Conservation (phyloP, 1,140 invertebrate species). For the Caenorhabditis briggsae region DNA sequence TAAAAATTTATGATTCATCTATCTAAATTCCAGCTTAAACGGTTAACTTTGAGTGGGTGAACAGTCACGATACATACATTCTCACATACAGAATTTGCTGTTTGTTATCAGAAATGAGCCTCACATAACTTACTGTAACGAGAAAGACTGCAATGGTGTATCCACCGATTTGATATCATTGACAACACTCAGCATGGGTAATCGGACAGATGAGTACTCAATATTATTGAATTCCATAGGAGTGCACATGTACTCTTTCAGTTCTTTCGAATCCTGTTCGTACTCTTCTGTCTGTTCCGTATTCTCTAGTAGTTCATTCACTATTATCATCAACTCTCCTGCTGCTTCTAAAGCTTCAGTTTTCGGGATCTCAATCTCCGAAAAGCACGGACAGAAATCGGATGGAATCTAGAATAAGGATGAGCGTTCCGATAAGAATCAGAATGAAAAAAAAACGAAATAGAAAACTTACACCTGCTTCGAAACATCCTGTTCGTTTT, state of each 20-base stretch:
- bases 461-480: slow-evolving; percentile 67
- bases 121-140: slow-evolving; percentile 11
- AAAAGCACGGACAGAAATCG: slow-evolving; percentile 79
- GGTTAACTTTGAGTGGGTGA: too few species aligned
- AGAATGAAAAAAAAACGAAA: background rate
- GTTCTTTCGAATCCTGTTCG: slow-evolving; percentile 29
- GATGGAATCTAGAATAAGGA: slow-evolving; percentile 72
- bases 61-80: too few species aligned
- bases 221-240: slow-evolving; percentile 59
- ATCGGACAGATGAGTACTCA: slow-evolving; percentile 58
- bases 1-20: too few species aligned
- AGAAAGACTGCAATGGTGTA: slow-evolving; percentile 10
- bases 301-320: slow-evolving; percentile 71
- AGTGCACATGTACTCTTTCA: slow-evolving; percentile 57
- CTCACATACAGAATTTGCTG: background rate
- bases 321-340: slow-evolving; percentile 70
- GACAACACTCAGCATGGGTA: slow-evolving; percentile 68
- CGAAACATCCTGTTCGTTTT: slow-evolving; percentile 76
- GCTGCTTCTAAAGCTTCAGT: slow-evolving; percentile 67
- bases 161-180: slow-evolving; percentile 63
- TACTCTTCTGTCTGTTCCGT: slow-evolving; percentile 31
- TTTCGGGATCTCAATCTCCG: slow-evolving; percentile 63
- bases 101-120: slow-evolving; percentile 23
- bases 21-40: too few species aligned
- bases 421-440: slow-evolving; percentile 2